Conservation (phyloP, 1,140 invertebrate species). For the Leucophenga varia region DNA sequence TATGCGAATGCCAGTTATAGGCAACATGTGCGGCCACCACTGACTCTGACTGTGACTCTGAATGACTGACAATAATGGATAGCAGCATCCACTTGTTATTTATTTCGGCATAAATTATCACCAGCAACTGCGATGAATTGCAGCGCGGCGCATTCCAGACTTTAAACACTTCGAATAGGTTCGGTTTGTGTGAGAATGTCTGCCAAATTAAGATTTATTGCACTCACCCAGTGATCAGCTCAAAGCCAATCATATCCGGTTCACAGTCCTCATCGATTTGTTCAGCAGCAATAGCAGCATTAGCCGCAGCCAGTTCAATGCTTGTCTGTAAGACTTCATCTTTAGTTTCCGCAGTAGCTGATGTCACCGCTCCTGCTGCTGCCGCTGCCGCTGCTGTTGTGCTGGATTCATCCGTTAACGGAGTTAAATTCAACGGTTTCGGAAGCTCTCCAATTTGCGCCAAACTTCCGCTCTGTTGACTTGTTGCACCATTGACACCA, state of each 20-base stretch:
- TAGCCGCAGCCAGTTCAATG: slow-evolving; percentile 21
- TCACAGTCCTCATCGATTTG: slow-evolving; percentile 69
- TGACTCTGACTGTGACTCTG: too few species aligned
- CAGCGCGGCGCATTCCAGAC: too few species aligned
- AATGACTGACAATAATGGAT: too few species aligned
- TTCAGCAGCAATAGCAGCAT: slow-evolving; percentile 8
- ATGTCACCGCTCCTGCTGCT: slow-evolving; percentile 17
- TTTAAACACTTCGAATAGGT: too few species aligned
- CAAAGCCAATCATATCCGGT: slow-evolving; percentile 83
- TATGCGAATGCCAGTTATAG: too few species aligned
- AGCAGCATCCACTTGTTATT: too few species aligned
- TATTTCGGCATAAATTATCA: too few species aligned
- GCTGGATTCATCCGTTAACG: slow-evolving; percentile 11
- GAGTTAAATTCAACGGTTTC: background rate
- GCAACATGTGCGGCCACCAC: too few species aligned
- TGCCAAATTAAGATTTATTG: too few species aligned
- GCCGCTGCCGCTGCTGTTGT: slow-evolving; percentile 28
- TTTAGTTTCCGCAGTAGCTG: slow-evolving; percentile 26
- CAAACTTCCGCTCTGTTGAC: slow-evolving; percentile 24
- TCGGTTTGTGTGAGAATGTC: too few species aligned
- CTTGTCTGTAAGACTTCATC: slow-evolving; percentile 13
- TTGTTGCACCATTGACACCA: background rate
- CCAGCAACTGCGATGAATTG: too few species aligned
- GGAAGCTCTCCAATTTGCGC: slow-evolving; percentile 13
- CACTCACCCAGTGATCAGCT: slow-evolving; percentile 78